Evolutionary conservation across 2,797 vertebrate genomes (phyloP).

Genomic region (Poecilia picta): DNA sequence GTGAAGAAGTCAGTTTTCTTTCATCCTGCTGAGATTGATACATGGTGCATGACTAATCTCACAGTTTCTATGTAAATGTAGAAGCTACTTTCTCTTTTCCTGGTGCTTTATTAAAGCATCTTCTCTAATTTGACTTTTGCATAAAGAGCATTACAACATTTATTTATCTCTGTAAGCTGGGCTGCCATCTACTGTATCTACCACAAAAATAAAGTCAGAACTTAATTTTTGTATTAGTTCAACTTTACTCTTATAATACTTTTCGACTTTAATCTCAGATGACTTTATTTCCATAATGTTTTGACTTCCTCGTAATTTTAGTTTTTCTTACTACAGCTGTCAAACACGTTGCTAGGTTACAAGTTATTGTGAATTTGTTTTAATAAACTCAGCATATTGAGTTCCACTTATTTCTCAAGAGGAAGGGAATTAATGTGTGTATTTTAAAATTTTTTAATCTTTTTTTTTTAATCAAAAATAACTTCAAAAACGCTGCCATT

Average conservation of each 20-base stretch:
- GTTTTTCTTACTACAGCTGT: no score
- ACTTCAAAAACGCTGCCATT: neutral
- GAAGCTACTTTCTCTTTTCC: neutral
- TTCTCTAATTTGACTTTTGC: neutral
- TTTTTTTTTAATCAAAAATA: neutral
- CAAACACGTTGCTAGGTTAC: neutral
- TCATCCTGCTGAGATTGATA: slow-evolving; percentile 13
- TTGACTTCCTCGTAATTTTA: no score
- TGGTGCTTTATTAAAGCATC: neutral
- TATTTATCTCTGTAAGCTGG: neutral
- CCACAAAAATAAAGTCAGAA: no score
- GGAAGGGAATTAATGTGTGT: neutral
- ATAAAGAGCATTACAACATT: neutral
- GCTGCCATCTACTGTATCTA: neutral
- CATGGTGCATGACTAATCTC: neutral
- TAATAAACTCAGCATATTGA: neutral
- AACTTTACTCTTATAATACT: no score
- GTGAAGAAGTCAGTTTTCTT: slow-evolving; percentile 43
- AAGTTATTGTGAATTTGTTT: neutral
- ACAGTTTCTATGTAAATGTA: neutral
- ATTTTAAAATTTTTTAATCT: neutral
- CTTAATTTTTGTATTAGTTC: no score
- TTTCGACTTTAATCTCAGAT: no score
- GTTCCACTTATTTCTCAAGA: neutral
- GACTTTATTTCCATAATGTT: no score